Evolutionary conservation across 2,113 vertebrate genomes (phyloP).

Genomic region (Himantopus leucocephalus): DNA sequence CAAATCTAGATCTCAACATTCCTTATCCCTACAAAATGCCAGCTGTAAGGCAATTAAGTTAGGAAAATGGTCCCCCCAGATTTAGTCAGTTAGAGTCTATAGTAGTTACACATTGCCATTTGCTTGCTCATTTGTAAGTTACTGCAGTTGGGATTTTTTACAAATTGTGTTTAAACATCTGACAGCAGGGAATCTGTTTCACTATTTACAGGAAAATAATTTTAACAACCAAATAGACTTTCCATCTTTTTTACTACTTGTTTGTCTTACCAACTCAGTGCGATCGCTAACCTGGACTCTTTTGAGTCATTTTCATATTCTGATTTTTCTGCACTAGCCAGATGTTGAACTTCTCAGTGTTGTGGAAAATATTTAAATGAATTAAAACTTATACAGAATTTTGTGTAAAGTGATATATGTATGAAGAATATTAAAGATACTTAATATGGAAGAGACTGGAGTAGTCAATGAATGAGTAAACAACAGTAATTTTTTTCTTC

Average conservation of each 20-base stretch:
- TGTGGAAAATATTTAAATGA: neutral
- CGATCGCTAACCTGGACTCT: neutral
- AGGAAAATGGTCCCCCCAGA: neutral
- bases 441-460: neutral
- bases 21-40: neutral
- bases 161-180: neutral
- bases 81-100: neutral
- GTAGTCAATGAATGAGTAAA: slow-evolving; percentile 4
- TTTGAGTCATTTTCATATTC: neutral
- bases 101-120: neutral
- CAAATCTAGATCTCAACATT: neutral
- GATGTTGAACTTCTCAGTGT: neutral
- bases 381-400: neutral
- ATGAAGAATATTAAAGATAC: slow-evolving; percentile 11
- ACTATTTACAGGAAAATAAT: neutral
- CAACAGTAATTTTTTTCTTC: neutral
- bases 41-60: neutral
- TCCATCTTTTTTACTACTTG: slow-evolving; percentile 1
- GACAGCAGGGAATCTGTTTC: neutral
- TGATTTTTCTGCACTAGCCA: neutral
- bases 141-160: neutral
- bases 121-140: neutral
- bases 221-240: neutral
- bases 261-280: neutral
- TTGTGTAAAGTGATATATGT: neutral